Conservation (phyloP, 2,113 vertebrate genomes). For the Daphoenositta chrysoptera region DNA sequence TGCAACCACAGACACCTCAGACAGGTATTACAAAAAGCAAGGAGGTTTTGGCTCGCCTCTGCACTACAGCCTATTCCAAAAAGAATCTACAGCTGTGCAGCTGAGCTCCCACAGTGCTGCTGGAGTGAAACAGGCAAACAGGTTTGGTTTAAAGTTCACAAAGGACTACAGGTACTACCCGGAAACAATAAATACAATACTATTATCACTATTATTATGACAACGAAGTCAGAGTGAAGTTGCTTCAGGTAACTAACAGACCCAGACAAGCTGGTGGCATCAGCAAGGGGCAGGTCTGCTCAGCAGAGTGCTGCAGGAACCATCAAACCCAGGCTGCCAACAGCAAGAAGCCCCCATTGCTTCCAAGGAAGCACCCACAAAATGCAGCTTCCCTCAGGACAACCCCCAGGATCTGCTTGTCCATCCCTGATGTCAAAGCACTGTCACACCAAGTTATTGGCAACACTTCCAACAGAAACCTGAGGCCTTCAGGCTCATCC, state of each 20-base stretch:
- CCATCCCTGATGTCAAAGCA: background rate
- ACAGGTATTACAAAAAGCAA: background rate
- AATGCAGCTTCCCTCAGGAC: background rate
- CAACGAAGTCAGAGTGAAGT: background rate
- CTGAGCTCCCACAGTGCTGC: background rate
- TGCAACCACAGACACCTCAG: background rate
- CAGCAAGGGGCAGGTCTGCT: background rate
- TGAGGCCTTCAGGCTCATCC: background rate
- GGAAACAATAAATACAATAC: background rate
- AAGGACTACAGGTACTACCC: too few relatives aligned
- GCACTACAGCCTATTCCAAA: background rate
- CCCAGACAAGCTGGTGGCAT: background rate
- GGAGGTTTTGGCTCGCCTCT: background rate
- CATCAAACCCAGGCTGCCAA: background rate
- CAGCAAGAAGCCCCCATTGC: background rate
- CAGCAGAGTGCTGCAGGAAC: background rate
- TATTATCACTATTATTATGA: background rate
- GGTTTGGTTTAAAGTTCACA: background rate
- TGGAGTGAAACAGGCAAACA: background rate
- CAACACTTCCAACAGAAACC: background rate
- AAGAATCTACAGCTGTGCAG: background rate
- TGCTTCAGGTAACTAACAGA: background rate
- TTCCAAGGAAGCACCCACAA: background rate
- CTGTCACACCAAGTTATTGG: accelerated
- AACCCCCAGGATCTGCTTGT: too few relatives aligned